Evolutionary conservation across 2,888 invertebrate species (phyloP), one percentile per base, ranked within the genome.

Genomic region (Temnothorax ravouxi): DNA sequence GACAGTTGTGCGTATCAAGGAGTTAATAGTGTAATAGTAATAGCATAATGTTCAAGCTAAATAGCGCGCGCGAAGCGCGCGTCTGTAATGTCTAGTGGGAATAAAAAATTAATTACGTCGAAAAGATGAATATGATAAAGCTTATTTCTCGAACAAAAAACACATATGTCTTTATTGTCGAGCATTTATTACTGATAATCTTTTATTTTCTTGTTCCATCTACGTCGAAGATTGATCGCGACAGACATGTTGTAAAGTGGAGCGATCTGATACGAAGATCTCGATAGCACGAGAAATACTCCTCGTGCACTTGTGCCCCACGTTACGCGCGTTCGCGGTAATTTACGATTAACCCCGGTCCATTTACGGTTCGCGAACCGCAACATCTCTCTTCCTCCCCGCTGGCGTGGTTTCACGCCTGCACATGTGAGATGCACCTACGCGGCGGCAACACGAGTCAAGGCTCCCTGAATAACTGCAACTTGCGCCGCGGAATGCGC

Each of bases 381-480:
- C 38, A 21, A n/a, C 15, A 75, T 41, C 67, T 29, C 67, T 21
- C 34, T 47, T 50, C 41, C 74, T 59, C 47, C 21, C 25, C 61
- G 2, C 38, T 34, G 8, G 21, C 66, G 18, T 34, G 50, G 38
- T 62, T 61, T 76, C 77, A 18, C 72, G 56, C 54, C 69, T 54
- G 47, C 62, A 62, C 47, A 56, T 25, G 11, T 59, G 50, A 44
- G 56, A 47, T 66, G 76, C 76, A 38, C 81, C 77, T 84, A 71
- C 56, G 56, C 72, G 86, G 59, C 81, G 86, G 83, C 76, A 25
- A 44, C 72, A 71, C 59, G 79, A 89, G 88, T 89, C 88, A 89
- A 89, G 87, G 87, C 84, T 74, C 88, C 69, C 61, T 67, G 84
- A 76, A 76, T 88, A 87, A 89, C 85, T 83, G 87, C 89, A 88